phyloP scores from a whole-genome alignment of 2,888 invertebrate species.

The Aphodius sticticus region DNA sequence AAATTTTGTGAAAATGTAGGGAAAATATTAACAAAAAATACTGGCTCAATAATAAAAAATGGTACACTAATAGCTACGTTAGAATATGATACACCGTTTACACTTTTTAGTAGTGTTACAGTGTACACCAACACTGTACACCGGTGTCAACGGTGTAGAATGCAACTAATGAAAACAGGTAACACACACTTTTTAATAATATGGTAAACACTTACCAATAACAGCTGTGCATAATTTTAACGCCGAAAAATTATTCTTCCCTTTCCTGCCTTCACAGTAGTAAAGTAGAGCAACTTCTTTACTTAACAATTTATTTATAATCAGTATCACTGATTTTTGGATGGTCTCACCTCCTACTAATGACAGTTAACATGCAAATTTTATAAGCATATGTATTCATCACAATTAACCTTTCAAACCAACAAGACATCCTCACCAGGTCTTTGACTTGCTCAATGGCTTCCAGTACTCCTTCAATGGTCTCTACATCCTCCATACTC shows the following conservation, averaged over 20 bases:
- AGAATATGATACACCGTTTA: no score
- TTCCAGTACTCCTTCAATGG: constrained; percentile 4
- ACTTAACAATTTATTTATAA: background rate
- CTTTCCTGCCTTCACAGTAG: background rate
- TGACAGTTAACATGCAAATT: background rate
- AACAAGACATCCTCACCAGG: background rate
- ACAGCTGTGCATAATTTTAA: background rate
- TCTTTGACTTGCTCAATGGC: background rate
- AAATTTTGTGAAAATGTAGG: background rate
- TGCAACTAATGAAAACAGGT: no score
- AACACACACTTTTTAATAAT: background rate
- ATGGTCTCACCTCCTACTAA: background rate
- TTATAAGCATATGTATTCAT: background rate
- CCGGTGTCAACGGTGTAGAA: no score
- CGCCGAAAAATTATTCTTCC: background rate
- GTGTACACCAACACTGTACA: no score
- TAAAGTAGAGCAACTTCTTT: background rate
- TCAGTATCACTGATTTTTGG: background rate
- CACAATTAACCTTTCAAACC: background rate
- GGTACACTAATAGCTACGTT: background rate
- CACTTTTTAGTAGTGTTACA: no score
- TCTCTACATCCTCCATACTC: background rate
- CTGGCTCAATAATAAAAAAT: background rate
- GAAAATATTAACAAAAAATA: background rate
- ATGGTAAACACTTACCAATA: background rate